These are phyloP conservation scores for Spilosoma lubricipeda DNA, from an alignment of 2,888 invertebrate genomes.

Conservation along the genomic window DNA sequence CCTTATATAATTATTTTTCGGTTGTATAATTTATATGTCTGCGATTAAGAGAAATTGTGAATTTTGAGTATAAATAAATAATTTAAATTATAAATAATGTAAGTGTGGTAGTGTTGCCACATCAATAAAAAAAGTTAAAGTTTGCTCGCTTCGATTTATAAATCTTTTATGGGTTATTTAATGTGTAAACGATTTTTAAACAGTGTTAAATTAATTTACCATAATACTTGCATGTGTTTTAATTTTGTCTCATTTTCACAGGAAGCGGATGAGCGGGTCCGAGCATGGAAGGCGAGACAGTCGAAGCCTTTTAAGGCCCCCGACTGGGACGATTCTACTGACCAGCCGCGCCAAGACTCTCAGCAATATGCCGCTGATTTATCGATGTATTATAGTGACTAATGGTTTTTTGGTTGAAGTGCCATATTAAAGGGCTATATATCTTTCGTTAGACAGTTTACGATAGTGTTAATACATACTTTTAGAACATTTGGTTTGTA, in stretches of 20 bases:
- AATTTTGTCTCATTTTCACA: constrained; percentile 35
- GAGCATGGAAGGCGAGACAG: constrained; percentile 64
- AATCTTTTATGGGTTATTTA: too few relatives aligned
- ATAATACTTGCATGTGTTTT: background rate
- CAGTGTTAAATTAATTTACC: too few relatives aligned
- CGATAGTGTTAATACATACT: background rate
- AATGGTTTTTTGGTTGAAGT: background rate
- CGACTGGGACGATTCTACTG: constrained; percentile 62
- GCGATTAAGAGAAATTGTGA: too few relatives aligned
- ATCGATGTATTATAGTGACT: constrained; percentile 14
- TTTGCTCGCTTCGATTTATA: too few relatives aligned
- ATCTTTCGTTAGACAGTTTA: background rate
- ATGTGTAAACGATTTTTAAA: too few relatives aligned
- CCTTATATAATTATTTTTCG: too few relatives aligned
- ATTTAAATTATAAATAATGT: too few relatives aligned
- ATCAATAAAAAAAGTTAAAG: too few relatives aligned
- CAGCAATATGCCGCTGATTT: background rate
- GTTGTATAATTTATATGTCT: too few relatives aligned
- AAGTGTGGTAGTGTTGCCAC: too few relatives aligned
- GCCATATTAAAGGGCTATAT: constrained; percentile 1
- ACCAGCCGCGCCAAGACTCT: constrained; percentile 37
- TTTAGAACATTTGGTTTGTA: background rate
- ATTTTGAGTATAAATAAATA: too few relatives aligned
- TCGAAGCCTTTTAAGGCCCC: constrained; percentile 63
- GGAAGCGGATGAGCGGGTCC: constrained; percentile 56